phyloP scores from a whole-genome alignment of 2,113 vertebrate genomes.

The Chaetops frenatus region DNA sequence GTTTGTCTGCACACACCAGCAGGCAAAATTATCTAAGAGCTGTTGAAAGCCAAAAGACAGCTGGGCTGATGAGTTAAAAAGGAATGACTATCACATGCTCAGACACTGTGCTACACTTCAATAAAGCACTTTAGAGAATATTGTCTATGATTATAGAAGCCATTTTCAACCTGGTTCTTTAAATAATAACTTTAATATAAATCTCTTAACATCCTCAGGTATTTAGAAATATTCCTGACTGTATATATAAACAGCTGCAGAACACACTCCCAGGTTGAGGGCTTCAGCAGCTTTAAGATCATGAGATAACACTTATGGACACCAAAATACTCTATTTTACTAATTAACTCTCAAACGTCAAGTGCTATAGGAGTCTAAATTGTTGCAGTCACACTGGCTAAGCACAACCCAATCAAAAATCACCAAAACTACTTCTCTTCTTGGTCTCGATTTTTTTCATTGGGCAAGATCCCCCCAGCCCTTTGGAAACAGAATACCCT shows the following conservation, averaged over 20 bases:
- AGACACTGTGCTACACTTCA: not conserved
- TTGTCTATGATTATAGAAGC: not conserved
- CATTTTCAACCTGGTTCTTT: not conserved
- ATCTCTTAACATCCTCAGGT: not conserved
- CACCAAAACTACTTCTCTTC: not conserved
- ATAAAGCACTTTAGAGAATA: not conserved
- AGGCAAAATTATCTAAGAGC: not conserved
- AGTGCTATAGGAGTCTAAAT: not conserved
- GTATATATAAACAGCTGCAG: not conserved
- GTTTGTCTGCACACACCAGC: not conserved
- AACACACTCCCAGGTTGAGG: not conserved
- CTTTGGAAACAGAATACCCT: not conserved
- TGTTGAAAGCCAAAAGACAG: slow-evolving; percentile 18
- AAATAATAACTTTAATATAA: not conserved
- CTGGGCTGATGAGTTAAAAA: not conserved
- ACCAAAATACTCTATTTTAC: not conserved
- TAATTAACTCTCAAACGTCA: not conserved
- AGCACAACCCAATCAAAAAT: not conserved
- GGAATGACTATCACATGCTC: slow-evolving; percentile 47
- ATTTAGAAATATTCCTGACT: not conserved
- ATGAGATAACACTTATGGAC: not conserved
- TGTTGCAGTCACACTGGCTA: not conserved
- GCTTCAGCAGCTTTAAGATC: not conserved
- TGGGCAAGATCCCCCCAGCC: fast-evolving
- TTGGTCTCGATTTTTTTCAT: not conserved